These are phyloP conservation scores for Sesamia inferens DNA, from an alignment of 2,888 invertebrate species.

Conservation along the genomic window DNA sequence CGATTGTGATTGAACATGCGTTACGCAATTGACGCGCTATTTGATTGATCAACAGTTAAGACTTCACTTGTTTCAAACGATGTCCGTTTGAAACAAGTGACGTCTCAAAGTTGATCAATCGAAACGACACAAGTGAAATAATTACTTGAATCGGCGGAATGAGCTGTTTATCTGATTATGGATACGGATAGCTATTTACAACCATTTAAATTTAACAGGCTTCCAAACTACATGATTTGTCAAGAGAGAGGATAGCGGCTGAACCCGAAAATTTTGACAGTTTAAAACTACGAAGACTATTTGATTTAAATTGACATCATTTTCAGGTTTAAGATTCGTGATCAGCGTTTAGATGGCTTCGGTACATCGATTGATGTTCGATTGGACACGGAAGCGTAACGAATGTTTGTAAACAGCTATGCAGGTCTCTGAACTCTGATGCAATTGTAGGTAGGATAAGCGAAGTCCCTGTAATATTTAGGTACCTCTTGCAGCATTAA, in stretches of 20 bases:
- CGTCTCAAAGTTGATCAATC: too few species aligned
- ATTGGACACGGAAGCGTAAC: neutral
- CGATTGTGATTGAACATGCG: neutral
- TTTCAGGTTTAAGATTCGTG: neutral
- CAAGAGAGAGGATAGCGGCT: neutral
- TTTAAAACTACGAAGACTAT: neutral
- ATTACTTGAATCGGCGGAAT: neutral
- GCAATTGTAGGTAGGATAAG: neutral
- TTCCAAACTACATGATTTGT: neutral
- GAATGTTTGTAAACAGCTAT: neutral
- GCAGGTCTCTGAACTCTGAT: neutral
- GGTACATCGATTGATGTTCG: neutral
- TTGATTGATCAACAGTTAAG: too few species aligned
- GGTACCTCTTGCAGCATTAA: conserved; percentile 86
- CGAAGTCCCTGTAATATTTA: neutral
- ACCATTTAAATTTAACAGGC: neutral
- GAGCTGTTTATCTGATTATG: neutral
- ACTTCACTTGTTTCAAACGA: too few species aligned
- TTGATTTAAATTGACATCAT: neutral
- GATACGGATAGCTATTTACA: neutral
- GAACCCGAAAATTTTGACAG: neutral
- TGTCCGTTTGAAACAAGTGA: too few species aligned
- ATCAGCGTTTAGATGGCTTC: neutral
- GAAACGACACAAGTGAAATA: neutral
- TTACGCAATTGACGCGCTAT: neutral